Percentiles rank a stretch among this genome's conserved stretches.
phyloP scores from a whole-genome alignment of 2,888 invertebrate species.

The Drosophila borealis region DNA sequence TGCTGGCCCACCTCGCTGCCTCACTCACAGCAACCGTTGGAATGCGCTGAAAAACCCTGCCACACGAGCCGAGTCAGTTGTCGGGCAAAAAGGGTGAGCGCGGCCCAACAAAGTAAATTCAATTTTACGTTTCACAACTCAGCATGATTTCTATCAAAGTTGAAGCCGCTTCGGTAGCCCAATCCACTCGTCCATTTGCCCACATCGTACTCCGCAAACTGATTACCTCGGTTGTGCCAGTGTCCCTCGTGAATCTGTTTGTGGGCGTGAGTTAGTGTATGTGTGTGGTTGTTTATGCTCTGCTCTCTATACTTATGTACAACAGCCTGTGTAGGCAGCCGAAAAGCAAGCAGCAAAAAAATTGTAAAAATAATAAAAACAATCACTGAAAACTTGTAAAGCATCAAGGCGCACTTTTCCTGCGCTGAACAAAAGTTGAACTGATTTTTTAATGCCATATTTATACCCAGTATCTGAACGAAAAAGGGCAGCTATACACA shows the following conservation, averaged over 20 bases:
- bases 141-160: constrained; percentile 76
- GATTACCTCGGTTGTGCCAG: constrained; percentile 59
- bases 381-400: constrained; percentile 60
- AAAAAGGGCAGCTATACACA: background rate
- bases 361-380: constrained; percentile 25
- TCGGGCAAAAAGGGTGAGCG: constrained; percentile 1
- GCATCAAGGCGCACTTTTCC: constrained; percentile 61
- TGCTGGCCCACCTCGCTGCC: constrained; percentile 6
- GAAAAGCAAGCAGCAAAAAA: constrained; percentile 35
- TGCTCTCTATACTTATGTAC: constrained; percentile 11
- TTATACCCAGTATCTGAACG: constrained; percentile 17
- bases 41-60: constrained; percentile 39
- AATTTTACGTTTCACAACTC: constrained; percentile 80
- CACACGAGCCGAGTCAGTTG: constrained; percentile 24
- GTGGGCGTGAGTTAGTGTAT: background rate
- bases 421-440: constrained; percentile 21
- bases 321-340: constrained; percentile 16
- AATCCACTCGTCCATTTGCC: constrained; percentile 14
- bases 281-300: constrained; percentile 12
- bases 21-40: constrained; percentile 8
- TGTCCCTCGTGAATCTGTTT: constrained; percentile 27
- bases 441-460: background rate
- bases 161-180: constrained; percentile 23
- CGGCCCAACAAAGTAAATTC: constrained; percentile 64
- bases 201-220: constrained; percentile 56